Percentiles rank a stretch among this genome's conserved stretches.
These are phyloP conservation scores for Daktulosphaira vitifoliae DNA, from an alignment of 1,140 invertebrate genomes.

Conservation along the genomic window DNA sequence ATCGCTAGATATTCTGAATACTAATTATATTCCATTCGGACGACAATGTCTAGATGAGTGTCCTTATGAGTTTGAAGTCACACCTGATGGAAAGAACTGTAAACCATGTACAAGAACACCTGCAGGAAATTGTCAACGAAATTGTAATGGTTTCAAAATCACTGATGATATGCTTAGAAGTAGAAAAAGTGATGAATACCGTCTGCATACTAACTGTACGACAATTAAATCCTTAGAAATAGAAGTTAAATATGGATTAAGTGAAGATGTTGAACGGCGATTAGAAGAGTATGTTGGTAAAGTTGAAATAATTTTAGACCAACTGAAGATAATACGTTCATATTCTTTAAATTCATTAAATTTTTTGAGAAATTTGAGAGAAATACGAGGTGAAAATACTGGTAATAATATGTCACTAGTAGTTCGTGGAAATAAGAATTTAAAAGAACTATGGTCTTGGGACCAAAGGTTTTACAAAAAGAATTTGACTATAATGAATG, in stretches of 20 bases:
- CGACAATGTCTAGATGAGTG: conserved; percentile 64
- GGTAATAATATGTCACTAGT: conserved; percentile 52
- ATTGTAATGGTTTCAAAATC: conserved; percentile 15
- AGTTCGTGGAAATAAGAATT: conserved; percentile 82
- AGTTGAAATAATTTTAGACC: conserved; percentile 68
- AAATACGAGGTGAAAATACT: conserved; percentile 52
- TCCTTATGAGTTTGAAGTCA: conserved; percentile 53
- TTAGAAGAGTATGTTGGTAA: conserved; percentile 63
- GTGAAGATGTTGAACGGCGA: conserved; percentile 48
- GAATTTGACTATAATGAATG: conserved; percentile 48
- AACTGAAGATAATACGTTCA: conserved; percentile 69
- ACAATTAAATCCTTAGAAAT: conserved; percentile 73
- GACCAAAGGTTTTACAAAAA: conserved; percentile 3
- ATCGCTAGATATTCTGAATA: conserved; percentile 36
- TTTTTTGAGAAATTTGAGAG: conserved; percentile 69
- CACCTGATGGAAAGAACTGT: not conserved
- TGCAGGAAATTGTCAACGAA: not conserved
- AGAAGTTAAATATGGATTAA: conserved; percentile 52
- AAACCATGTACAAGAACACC: not conserved
- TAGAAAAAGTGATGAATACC: not conserved
- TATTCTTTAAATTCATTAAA: conserved; percentile 70
- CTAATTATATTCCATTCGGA: conserved; percentile 46
- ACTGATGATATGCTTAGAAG: not conserved
- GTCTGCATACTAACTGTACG: conserved; percentile 11
- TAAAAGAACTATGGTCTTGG: conserved; percentile 81